Conservation (phyloP, 2,888 invertebrate species). For the Microctonus hyperodae region DNA sequence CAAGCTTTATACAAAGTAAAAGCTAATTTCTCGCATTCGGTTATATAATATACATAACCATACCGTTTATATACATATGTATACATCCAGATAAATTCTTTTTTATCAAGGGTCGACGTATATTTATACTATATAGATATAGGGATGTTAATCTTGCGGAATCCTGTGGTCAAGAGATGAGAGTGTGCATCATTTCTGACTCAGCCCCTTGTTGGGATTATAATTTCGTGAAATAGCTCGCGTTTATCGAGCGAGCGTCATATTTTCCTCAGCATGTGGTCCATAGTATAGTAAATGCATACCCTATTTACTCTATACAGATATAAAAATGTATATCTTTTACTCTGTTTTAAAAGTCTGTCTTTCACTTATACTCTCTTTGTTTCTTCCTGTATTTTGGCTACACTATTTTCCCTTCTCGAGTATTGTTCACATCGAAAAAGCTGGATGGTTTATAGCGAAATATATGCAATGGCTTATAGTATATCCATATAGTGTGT, state of each 20-base stretch:
- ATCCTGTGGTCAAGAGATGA: conserved; percentile 25
- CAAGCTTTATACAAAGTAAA: neutral
- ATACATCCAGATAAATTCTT: conserved; percentile 15
- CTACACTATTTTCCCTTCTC: neutral
- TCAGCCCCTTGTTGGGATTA: conserved; percentile 35
- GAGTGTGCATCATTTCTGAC: conserved; percentile 30
- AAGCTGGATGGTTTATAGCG: neutral
- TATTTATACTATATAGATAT: neutral
- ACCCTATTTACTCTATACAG: neutral
- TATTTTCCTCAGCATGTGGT: conserved; percentile 40
- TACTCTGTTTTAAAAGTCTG: neutral
- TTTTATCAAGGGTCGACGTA: conserved; percentile 6
- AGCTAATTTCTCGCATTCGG: conserved; percentile 5
- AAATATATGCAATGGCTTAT: conserved; percentile 12
- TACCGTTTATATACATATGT: neutral
- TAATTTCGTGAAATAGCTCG: conserved; percentile 35
- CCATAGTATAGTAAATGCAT: conserved; percentile 19
- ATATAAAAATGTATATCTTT: too few relatives aligned
- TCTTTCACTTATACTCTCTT: too few relatives aligned
- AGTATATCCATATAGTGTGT: neutral
- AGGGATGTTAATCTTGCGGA: neutral
- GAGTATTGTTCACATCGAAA: neutral
- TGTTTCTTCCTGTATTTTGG: too few relatives aligned
- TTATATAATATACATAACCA: neutral
- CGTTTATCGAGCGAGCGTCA: conserved; percentile 36